phyloP scores from a whole-genome alignment of 35 echinoderm and acorn worm genomes.

The Ptychodera flava region DNA sequence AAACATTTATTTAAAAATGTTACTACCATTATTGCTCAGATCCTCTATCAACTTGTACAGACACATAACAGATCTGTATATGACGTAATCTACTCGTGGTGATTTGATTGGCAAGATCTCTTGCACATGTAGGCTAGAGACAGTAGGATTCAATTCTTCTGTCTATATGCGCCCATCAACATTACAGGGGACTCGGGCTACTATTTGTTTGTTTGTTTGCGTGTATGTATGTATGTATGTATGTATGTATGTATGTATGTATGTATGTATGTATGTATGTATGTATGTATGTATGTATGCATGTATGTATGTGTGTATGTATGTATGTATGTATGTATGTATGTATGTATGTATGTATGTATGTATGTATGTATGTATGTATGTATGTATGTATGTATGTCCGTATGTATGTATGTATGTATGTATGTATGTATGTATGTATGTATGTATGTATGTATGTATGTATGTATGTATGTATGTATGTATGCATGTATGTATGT shows the following conservation, averaged over 20 bases:
- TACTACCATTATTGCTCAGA: too few relatives aligned
- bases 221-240: background rate
- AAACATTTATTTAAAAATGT: too few relatives aligned
- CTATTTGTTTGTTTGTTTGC: background rate
- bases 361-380: background rate
- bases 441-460: background rate
- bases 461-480: background rate
- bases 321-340: constrained; percentile 2
- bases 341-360: background rate
- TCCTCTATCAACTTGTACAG: too few relatives aligned
- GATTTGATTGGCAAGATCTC: too few relatives aligned
- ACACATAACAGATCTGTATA: too few relatives aligned
- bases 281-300: background rate
- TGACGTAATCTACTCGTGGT: too few relatives aligned
- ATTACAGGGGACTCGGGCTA: too few relatives aligned
- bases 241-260: background rate
- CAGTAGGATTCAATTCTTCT: too few relatives aligned
- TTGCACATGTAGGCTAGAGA: too few relatives aligned
- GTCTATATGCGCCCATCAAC: too few relatives aligned
- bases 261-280: constrained; percentile 2
- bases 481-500: background rate
- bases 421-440: background rate
- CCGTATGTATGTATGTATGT: background rate
- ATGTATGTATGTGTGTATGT: background rate
- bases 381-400: background rate